Evolutionary conservation across 2,113 vertebrate genomes (phyloP).

Genomic region (Alligator sinensis): DNA sequence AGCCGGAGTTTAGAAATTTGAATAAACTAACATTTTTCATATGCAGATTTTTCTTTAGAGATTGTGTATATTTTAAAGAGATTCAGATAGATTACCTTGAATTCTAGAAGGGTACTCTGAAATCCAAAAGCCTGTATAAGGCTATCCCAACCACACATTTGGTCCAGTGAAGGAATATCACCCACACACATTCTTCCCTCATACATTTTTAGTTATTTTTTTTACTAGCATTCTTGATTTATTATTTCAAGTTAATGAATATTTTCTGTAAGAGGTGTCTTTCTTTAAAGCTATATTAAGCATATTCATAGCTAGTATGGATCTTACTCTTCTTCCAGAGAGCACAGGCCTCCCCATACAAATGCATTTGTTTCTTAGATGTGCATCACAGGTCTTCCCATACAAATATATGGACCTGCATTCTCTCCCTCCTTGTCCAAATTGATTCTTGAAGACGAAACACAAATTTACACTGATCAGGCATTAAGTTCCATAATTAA

Average conservation of each 20-base stretch:
- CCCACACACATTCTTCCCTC: no score
- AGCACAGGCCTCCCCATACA: not conserved
- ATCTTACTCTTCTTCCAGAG: not conserved
- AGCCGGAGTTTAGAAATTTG: not conserved
- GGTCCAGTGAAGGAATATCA: no score
- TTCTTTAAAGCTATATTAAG: not conserved
- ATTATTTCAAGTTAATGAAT: not conserved
- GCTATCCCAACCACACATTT: no score
- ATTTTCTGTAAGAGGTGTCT: not conserved
- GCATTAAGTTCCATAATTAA: not conserved
- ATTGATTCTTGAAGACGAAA: not conserved
- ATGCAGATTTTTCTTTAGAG: not conserved
- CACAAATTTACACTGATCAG: slow-evolving; percentile 15
- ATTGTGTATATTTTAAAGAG: not conserved
- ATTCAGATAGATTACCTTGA: not conserved
- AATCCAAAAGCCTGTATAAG: no score
- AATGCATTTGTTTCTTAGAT: not conserved
- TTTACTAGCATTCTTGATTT: not conserved
- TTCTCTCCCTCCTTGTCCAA: not conserved
- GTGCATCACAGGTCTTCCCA: no score
- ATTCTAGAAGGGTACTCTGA: not conserved
- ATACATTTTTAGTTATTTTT: no score
- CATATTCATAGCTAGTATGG: not conserved
- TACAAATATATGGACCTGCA: not conserved
- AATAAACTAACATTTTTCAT: not conserved